These are phyloP conservation scores for Chaetogeoica ovagalla DNA, from an alignment of 2,888 invertebrate species.

Conservation along the genomic window DNA sequence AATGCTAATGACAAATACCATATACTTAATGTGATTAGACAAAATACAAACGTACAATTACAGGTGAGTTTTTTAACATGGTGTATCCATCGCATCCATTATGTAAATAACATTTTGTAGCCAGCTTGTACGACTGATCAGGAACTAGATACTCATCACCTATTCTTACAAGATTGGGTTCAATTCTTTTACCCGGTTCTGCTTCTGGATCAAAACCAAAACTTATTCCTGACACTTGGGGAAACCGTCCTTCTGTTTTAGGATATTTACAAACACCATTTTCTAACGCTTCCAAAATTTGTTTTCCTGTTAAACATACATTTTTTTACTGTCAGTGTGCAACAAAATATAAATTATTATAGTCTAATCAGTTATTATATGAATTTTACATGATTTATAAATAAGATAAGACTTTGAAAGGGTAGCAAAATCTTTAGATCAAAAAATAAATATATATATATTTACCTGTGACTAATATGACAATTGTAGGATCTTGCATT, in stretches of 20 bases:
- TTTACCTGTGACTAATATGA: constrained; percentile 72
- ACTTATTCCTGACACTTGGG: constrained; percentile 78
- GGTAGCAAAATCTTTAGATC: too few relatives aligned
- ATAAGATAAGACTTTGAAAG: too few relatives aligned
- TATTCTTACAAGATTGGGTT: constrained; percentile 74
- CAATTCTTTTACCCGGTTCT: constrained; percentile 72
- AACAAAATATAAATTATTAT: too few relatives aligned
- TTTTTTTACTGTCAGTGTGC: too few relatives aligned
- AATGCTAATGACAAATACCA: not conserved
- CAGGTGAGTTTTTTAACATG: constrained; percentile 73
- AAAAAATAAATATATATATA: constrained; percentile 11
- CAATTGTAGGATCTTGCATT: constrained; percentile 80
- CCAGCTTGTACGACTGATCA: constrained; percentile 74
- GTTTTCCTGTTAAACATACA: constrained; percentile 62
- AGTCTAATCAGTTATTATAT: too few relatives aligned
- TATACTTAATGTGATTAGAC: not conserved
- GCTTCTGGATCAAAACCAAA: constrained; percentile 76
- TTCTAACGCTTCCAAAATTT: constrained; percentile 74
- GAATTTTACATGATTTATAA: too few relatives aligned
- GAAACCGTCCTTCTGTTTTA: constrained; percentile 84
- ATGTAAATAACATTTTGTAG: constrained; percentile 79
- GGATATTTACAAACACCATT: constrained; percentile 86
- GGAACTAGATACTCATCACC: constrained; percentile 80
- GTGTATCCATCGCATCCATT: constrained; percentile 84
- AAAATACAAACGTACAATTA: constrained; percentile 66